Conservation (phyloP, 2,113 vertebrate species). For the Prolemur simus region DNA sequence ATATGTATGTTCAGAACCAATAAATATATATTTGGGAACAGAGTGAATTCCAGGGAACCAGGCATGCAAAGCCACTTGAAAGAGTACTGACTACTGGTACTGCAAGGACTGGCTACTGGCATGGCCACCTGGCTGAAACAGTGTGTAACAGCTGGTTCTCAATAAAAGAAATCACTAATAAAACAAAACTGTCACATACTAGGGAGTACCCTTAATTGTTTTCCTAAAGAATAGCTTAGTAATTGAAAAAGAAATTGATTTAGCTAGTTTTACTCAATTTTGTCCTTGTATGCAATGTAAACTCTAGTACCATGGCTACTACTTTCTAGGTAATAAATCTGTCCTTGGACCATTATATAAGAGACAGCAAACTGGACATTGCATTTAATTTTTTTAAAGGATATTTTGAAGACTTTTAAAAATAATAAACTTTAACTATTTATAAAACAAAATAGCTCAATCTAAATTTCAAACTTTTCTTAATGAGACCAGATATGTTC, state of each 20-base stretch:
- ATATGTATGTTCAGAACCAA: background rate
- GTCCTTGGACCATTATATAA: background rate
- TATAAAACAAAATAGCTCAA: constrained; percentile 10
- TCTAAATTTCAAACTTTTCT: constrained; percentile 43
- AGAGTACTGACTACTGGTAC: background rate
- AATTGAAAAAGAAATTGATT: background rate
- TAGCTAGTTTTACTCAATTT: background rate
- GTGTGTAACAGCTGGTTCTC: background rate
- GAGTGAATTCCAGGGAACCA: constrained; percentile 17
- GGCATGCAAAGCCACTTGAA: constrained; percentile 9
- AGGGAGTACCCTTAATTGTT: background rate
- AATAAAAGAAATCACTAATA: background rate
- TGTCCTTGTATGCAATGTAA: background rate
- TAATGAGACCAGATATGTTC: background rate
- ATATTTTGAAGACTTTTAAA: constrained; percentile 1
- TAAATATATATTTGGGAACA: background rate
- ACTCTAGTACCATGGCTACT: background rate
- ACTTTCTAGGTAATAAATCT: background rate
- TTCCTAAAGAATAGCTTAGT: background rate
- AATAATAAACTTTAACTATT: background rate
- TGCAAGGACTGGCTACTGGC: background rate
- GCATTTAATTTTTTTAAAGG: constrained; percentile 15
- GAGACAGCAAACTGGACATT: background rate
- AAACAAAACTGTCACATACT: background rate
- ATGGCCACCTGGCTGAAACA: background rate